Evolutionary conservation across 2,113 vertebrate species (phyloP), one percentile per base, ranked within the genome.

Genomic region (Ranitomeya variabilis): DNA sequence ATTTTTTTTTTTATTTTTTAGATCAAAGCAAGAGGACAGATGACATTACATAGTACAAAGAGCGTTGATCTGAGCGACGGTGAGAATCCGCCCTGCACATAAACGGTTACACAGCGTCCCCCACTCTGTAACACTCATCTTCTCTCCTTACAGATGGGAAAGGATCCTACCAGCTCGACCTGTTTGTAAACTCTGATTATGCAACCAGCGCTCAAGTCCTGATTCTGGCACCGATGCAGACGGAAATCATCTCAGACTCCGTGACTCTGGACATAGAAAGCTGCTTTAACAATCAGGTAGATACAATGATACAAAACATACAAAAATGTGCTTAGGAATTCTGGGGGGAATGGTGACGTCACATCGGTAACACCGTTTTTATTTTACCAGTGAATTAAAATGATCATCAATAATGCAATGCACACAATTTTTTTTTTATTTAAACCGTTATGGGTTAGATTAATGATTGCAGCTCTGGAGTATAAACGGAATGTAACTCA

Each of bases 271-370:
- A 12, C 6, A 92, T 92, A 0, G 90, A 97, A 23, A 93, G 95
- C 60, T 98, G 97, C 90, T 97, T 97, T 90, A 91, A 76, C 80
- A 95, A 97, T 90, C 93, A 96, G 96, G 97, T 98, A 80, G 5
- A 13, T 26, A 69, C 66, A 69, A 16, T 69, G 4, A 26, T 69
- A 26, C 11, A 69, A 26, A 13, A 14, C 11, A 69, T 69, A 26
- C n/a, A 26, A 26, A 1, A 57, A 45, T 45, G 37, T 45, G 37
- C 5, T 2, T 4, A 45, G 37, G 3, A 45, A 45, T 45, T 45
- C 37, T 45, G 5, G 1, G 37, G 37, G 5, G 37, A 45, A 45
- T 5, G 37, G 1, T 45, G 37, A 45, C 3, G 37, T 45, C 37
- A 45, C 37, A 45, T 3, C 5, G 3, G 5, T 45, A 45, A 45